Percentiles rank a stretch among this genome's conserved stretches.
Evolutionary conservation across 2,888 invertebrate genomes (phyloP).

Genomic region (Neocrepidodera transversa): DNA sequence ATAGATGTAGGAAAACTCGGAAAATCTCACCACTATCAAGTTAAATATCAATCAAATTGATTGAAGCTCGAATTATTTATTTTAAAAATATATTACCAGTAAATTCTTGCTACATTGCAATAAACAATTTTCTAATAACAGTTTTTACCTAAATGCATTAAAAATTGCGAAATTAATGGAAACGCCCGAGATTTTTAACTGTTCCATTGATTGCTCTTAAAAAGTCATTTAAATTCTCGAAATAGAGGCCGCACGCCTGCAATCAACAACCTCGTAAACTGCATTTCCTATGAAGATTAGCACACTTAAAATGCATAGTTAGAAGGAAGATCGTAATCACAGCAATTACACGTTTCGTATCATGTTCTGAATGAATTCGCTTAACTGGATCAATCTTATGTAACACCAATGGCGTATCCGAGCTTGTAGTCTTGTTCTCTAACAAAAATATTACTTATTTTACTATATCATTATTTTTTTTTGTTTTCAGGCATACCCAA

Average conservation of each 20-base stretch:
- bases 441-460: no score
- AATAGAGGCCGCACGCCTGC: slow-evolving; percentile 17
- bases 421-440: no score
- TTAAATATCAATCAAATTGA: no score
- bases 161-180: slow-evolving; percentile 1
- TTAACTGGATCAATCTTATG: slow-evolving; percentile 30
- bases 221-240: slow-evolving; percentile 15
- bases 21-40: no score
- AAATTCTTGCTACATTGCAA: no score
- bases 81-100: no score
- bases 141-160: no score
- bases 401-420: slow-evolving; percentile 9
- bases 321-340: slow-evolving; percentile 32
- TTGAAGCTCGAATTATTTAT: no score
- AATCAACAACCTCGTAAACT: slow-evolving; percentile 14
- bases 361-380: slow-evolving; percentile 32
- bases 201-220: slow-evolving; percentile 6
- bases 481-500: slow-evolving; percentile 62
- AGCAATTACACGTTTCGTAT: slow-evolving; percentile 29
- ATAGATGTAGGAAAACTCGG: no score
- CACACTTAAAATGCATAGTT: slow-evolving; percentile 19
- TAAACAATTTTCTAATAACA: no score
- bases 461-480: no score
- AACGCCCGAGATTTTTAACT: slow-evolving; percentile 3
- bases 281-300: slow-evolving; percentile 27